Percentiles rank a stretch among this genome's conserved stretches.
These are phyloP conservation scores for Dasypolia templi DNA, from an alignment of 2,888 invertebrate species.

Conservation along the genomic window DNA sequence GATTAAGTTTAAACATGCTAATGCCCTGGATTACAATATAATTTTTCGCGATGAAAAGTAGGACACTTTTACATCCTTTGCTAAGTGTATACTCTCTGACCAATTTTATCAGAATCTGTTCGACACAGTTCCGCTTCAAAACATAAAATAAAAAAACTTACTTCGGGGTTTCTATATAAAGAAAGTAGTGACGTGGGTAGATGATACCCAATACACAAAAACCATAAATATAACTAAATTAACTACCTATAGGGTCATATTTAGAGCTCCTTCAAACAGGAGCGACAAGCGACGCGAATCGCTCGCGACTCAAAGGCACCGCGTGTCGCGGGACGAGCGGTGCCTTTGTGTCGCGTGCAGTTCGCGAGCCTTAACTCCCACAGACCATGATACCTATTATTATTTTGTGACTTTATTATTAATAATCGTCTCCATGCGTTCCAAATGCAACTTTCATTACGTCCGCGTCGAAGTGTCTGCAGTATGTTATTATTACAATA, in stretches of 20 bases:
- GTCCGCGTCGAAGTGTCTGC: constrained; percentile 38
- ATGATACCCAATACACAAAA: background rate
- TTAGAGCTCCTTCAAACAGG: too few relatives aligned
- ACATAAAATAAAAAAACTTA: background rate
- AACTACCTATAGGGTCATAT: too few relatives aligned
- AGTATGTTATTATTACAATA: constrained; percentile 71
- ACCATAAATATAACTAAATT: background rate
- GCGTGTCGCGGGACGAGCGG: too few relatives aligned
- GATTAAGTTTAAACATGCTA: background rate
- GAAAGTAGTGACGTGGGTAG: background rate
- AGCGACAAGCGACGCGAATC: too few relatives aligned
- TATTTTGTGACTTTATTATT: constrained; percentile 20
- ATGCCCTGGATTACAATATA: background rate
- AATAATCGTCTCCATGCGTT: constrained; percentile 30
- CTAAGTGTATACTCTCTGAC: too few relatives aligned
- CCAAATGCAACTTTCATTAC: constrained; percentile 60
- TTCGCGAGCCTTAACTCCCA: too few relatives aligned
- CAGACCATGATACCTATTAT: constrained; percentile 36
- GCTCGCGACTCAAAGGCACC: too few relatives aligned
- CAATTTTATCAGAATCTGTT: background rate
- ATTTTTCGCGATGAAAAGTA: background rate
- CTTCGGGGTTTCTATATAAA: background rate
- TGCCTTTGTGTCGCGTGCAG: too few relatives aligned
- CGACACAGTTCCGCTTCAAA: background rate
- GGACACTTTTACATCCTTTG: background rate